Evolutionary conservation across 2,113 vertebrate genomes (phyloP).

Genomic region (Xiphophorus couchianus): DNA sequence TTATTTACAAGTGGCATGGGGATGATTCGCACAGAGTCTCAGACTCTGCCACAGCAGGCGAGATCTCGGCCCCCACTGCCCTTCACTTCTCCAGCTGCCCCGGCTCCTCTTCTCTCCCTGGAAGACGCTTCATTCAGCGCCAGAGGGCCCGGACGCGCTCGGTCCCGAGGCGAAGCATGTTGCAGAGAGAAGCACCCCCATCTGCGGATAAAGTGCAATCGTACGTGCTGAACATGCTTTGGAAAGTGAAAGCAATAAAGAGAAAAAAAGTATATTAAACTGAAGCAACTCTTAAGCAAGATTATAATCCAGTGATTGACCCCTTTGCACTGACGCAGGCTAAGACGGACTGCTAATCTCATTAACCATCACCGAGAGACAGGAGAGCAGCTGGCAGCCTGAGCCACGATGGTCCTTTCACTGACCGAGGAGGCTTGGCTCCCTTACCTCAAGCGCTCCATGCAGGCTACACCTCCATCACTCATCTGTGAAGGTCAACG

Average conservation of each 20-base stretch:
- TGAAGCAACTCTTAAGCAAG: slow-evolving; percentile 61
- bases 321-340: slow-evolving; percentile 74
- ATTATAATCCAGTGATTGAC: slow-evolving; percentile 80
- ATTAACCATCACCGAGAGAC: slow-evolving; percentile 71
- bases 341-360: slow-evolving; percentile 74
- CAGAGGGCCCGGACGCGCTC: slow-evolving; percentile 31
- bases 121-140: slow-evolving; percentile 62
- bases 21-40: slow-evolving; percentile 49
- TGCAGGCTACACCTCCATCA: slow-evolving; percentile 15
- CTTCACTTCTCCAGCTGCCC: slow-evolving; percentile 49
- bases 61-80: slow-evolving; percentile 47
- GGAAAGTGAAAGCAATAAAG: slow-evolving; percentile 27
- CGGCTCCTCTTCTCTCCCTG: slow-evolving; percentile 40
- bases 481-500: slow-evolving; percentile 12
- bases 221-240: slow-evolving; percentile 25
- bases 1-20: slow-evolving; percentile 80
- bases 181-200: slow-evolving; percentile 11
- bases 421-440: slow-evolving; percentile 39
- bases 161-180: slow-evolving; percentile 32
- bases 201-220: not conserved
- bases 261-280: slow-evolving; percentile 45
- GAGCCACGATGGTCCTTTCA: slow-evolving; percentile 54
- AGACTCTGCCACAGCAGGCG: slow-evolving; percentile 60
- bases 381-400: slow-evolving; percentile 63
- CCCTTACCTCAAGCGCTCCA: slow-evolving; percentile 18